These are phyloP conservation scores for Periophthalmodon schlosseri DNA, from an alignment of 2,113 vertebrate species.

Conservation along the genomic window DNA sequence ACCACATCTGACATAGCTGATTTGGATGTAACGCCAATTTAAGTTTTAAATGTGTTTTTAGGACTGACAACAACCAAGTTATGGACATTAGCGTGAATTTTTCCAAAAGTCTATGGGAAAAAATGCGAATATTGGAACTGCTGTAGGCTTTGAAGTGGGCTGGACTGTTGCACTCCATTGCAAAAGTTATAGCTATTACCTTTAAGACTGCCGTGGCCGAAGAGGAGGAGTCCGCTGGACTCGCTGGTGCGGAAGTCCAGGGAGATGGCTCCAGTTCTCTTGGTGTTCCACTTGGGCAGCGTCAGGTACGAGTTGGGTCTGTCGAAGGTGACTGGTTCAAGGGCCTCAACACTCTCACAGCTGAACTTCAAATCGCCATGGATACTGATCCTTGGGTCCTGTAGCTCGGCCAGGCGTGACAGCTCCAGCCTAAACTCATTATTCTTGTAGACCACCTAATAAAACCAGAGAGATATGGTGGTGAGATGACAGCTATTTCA, in stretches of 20 bases:
- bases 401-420: conserved; percentile 88
- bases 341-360: conserved; percentile 87
- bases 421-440: conserved; percentile 94
- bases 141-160: too few species aligned
- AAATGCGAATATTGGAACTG: too few species aligned
- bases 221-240: conserved; percentile 86
- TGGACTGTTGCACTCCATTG: neutral
- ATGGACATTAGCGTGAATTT: too few species aligned
- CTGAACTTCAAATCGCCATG: conserved; percentile 90
- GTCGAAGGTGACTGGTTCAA: conserved; percentile 90
- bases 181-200: neutral
- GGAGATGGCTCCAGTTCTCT: conserved; percentile 88
- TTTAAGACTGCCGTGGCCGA: conserved; percentile 83
- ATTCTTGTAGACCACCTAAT: conserved; percentile 93
- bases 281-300: conserved; percentile 85
- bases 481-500: conserved; percentile 44
- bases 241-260: conserved; percentile 93
- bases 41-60: too few species aligned
- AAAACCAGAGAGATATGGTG: conserved; percentile 44
- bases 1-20: neutral
- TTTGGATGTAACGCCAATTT: too few species aligned
- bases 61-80: too few species aligned
- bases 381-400: conserved; percentile 87
- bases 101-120: too few species aligned
- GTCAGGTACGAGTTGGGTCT: conserved; percentile 83